Conservation (phyloP, 1,140 invertebrate genomes). For the Papilio helenus region DNA sequence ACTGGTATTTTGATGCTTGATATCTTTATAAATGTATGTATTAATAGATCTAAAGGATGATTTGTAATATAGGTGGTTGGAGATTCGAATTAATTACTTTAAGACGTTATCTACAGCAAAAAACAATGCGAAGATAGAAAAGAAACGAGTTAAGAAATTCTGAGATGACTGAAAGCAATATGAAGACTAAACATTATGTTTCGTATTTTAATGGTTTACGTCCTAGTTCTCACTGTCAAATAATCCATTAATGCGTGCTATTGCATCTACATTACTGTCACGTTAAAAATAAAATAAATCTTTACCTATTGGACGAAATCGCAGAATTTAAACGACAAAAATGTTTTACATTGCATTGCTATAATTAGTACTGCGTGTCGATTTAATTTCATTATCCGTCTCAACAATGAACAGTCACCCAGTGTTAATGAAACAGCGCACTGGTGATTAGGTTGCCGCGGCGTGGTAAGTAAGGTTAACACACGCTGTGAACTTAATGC, state of each 20-base stretch:
- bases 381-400: not conserved
- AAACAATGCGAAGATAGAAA: no score
- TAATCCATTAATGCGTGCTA: no score
- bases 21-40: not conserved
- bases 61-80: not conserved
- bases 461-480: constrained; percentile 19
- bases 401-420: constrained; percentile 47
- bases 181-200: no score
- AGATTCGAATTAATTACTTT: not conserved
- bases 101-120: no score
- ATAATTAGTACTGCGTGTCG: not conserved
- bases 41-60: not conserved
- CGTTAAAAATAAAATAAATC: no score
- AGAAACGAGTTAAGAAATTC: no score
- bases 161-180: no score
- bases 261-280: no score
- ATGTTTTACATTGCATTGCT: not conserved
- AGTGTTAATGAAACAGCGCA: constrained; percentile 37
- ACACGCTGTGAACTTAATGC: constrained; percentile 34
- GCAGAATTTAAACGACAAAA: not conserved
- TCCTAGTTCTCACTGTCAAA: no score
- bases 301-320: not conserved
- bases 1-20: constrained; percentile 2
- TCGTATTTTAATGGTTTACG: no score
- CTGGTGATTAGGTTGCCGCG: not conserved